Conservation (phyloP, 2,113 vertebrate genomes). For the Serinus canaria region DNA sequence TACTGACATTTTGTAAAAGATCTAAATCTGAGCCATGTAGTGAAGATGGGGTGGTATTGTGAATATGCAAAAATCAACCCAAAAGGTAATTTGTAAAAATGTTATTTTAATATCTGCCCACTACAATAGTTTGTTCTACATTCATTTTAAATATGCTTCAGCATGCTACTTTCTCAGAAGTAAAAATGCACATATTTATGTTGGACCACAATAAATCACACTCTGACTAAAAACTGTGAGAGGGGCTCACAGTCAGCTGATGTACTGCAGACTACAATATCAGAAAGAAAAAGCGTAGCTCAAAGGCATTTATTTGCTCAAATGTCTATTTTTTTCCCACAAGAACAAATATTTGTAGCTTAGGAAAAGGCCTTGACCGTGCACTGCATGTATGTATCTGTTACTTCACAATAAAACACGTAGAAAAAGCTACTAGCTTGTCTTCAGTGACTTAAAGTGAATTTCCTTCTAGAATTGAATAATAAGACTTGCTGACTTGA, state of each 20-base stretch:
- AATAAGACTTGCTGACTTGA: conserved; percentile 18
- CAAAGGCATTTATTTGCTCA: conserved; percentile 25
- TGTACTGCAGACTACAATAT: background rate
- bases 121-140: background rate
- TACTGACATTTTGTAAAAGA: background rate
- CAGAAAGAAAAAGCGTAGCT: background rate
- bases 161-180: background rate
- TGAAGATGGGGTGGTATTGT: background rate
- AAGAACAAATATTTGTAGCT: conserved; percentile 19
- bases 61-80: background rate
- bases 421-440: conserved; percentile 23
- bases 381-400: background rate
- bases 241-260: background rate
- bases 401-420: conserved; percentile 20
- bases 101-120: background rate
- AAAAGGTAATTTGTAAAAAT: background rate
- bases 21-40: background rate
- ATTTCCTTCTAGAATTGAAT: conserved; percentile 48
- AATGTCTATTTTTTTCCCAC: background rate
- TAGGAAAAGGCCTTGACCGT: conserved; percentile 34
- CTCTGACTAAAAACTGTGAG: background rate
- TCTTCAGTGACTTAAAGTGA: conserved; percentile 23
- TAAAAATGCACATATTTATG: background rate
- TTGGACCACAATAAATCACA: background rate
- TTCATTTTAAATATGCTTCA: background rate